Conservation (phyloP, 2,888 invertebrate genomes). For the Brachypalpus laphriformis region DNA sequence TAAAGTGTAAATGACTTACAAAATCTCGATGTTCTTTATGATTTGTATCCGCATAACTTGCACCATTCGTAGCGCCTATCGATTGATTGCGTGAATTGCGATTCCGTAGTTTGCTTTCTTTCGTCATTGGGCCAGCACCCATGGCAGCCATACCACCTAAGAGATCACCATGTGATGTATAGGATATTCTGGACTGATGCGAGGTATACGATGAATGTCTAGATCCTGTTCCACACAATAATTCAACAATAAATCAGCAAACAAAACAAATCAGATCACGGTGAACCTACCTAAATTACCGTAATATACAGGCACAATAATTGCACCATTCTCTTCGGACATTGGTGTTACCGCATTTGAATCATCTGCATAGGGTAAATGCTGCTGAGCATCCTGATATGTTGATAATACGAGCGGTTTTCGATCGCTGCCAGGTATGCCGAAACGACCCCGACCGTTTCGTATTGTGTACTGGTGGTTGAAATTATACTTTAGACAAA, state of each 20-base stretch:
- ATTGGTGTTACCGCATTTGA: constrained; percentile 98
- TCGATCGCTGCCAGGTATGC: constrained; percentile 92
- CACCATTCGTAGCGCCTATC: constrained; percentile 85
- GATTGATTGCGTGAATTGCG: constrained; percentile 89
- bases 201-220: constrained; percentile 98
- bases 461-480: constrained; percentile 89
- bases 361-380: constrained; percentile 98
- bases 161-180: constrained; percentile 96
- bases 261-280: neutral
- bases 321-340: constrained; percentile 98
- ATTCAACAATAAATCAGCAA: neutral
- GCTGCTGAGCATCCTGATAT: constrained; percentile 96
- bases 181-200: constrained; percentile 95
- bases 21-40: constrained; percentile 89
- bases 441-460: constrained; percentile 90
- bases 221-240: constrained; percentile 85
- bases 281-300: constrained; percentile 90
- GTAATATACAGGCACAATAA: constrained; percentile 95
- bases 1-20: constrained; percentile 85
- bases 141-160: constrained; percentile 88
- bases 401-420: constrained; percentile 97
- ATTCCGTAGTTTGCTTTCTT: constrained; percentile 91
- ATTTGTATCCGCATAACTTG: constrained; percentile 85
- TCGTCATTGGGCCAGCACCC: constrained; percentile 85
- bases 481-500: constrained; percentile 72